These are phyloP conservation scores for Polyommatus icarus DNA, from an alignment of 2,888 invertebrate genomes.

Conservation along the genomic window DNA sequence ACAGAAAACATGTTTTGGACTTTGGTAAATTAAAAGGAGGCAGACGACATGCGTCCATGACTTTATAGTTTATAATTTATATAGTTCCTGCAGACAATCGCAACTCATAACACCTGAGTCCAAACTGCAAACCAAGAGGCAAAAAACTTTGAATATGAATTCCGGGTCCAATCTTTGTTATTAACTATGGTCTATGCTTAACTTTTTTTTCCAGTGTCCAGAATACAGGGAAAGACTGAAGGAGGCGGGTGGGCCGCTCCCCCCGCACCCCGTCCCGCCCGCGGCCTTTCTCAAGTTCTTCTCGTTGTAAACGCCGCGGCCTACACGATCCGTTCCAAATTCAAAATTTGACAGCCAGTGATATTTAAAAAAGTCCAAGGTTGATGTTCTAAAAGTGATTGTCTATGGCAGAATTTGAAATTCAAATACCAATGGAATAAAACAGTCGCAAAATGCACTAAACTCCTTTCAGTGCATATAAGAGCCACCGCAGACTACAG, in stretches of 20 bases:
- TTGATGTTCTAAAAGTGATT: not conserved
- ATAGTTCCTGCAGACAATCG: too few relatives aligned
- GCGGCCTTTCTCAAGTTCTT: constrained; percentile 95
- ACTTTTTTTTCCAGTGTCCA: constrained; percentile 81
- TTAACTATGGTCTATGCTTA: not conserved
- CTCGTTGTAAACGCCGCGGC: constrained; percentile 83
- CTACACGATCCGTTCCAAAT: constrained; percentile 32
- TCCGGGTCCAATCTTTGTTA: not conserved
- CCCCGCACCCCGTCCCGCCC: constrained; percentile 92
- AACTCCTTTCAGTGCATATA: too few relatives aligned
- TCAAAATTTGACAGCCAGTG: constrained; percentile 22
- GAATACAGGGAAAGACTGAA: constrained; percentile 89
- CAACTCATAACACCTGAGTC: too few relatives aligned
- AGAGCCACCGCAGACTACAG: too few relatives aligned
- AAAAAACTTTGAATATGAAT: not conserved
- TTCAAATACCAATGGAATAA: not conserved
- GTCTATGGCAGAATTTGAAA: not conserved
- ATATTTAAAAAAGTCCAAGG: not conserved
- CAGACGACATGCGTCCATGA: too few relatives aligned
- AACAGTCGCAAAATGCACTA: too few relatives aligned
- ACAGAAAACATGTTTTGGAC: too few relatives aligned
- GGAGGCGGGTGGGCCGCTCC: constrained; percentile 87
- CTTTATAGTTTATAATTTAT: too few relatives aligned
- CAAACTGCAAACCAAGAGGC: not conserved
- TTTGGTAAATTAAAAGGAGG: not conserved